A percentile compares a stretch with the other conserved stretches of the same genome.
phyloP scores from a whole-genome alignment of 2,888 invertebrate species.

The Athripsodes cinereus region DNA sequence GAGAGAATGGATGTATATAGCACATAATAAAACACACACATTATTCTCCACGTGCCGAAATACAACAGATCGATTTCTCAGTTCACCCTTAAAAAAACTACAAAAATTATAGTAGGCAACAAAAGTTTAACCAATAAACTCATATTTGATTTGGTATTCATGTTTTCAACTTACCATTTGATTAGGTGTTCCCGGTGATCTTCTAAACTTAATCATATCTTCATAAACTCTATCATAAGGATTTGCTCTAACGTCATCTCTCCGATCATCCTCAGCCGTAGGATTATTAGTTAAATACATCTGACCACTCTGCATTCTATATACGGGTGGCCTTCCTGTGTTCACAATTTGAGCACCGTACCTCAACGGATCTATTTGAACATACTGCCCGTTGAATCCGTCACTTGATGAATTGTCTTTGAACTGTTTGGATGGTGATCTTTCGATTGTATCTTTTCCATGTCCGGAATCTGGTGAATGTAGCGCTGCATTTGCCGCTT shows the following conservation, averaged over 20 bases:
- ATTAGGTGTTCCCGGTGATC: slow-evolving; percentile 13
- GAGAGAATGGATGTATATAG: no score
- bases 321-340: slow-evolving; percentile 12
- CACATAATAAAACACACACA: no score
- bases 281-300: slow-evolving; percentile 14
- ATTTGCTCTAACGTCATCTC: slow-evolving; percentile 28
- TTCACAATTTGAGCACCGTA: slow-evolving; percentile 21
- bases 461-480: slow-evolving; percentile 5
- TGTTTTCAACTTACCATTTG: slow-evolving; percentile 20
- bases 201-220: slow-evolving; percentile 50
- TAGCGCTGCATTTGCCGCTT: slow-evolving; percentile 12
- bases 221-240: slow-evolving; percentile 47
- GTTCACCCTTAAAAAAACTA: no score
- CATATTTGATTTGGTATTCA: no score
- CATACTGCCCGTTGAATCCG: slow-evolving; percentile 22
- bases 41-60: no score
- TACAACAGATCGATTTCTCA: no score
- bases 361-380: slow-evolving; percentile 22
- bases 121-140: no score
- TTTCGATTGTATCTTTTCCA: neutral
- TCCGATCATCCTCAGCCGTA: slow-evolving; percentile 7
- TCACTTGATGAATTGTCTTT: slow-evolving; percentile 3
- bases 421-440: slow-evolving; percentile 1
- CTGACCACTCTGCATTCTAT: slow-evolving; percentile 13
- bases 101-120: no score